Conservation (phyloP, 2,888 invertebrate species). For the Tachina fera region DNA sequence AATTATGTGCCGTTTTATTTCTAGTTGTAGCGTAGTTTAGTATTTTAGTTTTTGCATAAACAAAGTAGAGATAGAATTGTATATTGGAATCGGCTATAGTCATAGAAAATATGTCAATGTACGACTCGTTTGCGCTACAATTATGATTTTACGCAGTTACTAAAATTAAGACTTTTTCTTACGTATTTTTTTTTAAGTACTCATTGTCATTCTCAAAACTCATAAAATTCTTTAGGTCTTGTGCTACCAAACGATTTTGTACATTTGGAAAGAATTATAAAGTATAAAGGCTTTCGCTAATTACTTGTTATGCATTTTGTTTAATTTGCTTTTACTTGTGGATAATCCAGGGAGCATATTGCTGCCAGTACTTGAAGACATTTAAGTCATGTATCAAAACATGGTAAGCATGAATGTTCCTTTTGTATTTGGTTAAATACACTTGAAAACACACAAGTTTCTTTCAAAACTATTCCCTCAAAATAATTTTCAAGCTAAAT, state of each 20-base stretch:
- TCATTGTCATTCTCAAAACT: no score
- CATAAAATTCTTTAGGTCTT: neutral
- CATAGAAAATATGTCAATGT: no score
- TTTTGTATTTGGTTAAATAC: conserved; percentile 30
- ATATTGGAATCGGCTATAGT: no score
- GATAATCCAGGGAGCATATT: conserved; percentile 41
- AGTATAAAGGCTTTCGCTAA: neutral
- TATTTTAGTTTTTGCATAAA: no score
- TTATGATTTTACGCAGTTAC: no score
- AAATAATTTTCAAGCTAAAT: conserved; percentile 26
- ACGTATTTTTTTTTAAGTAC: no score
- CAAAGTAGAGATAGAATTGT: no score
- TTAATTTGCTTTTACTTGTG: conserved; percentile 40
- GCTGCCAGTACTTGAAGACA: conserved; percentile 45
- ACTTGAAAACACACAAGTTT: conserved; percentile 2
- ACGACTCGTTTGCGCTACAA: no score
- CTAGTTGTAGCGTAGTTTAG: no score
- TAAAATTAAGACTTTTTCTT: no score
- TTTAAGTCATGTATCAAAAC: conserved; percentile 51
- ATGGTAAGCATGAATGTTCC: conserved; percentile 54
- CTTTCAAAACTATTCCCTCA: conserved; percentile 50
- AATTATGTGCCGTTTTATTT: no score
- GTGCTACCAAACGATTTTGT: neutral
- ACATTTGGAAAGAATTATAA: neutral
- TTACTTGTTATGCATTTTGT: conserved; percentile 35